A percentile compares a stretch with the other conserved stretches of the same genome.
Conservation (phyloP, 2,888 invertebrate species). For the Camponotus fellah region DNA sequence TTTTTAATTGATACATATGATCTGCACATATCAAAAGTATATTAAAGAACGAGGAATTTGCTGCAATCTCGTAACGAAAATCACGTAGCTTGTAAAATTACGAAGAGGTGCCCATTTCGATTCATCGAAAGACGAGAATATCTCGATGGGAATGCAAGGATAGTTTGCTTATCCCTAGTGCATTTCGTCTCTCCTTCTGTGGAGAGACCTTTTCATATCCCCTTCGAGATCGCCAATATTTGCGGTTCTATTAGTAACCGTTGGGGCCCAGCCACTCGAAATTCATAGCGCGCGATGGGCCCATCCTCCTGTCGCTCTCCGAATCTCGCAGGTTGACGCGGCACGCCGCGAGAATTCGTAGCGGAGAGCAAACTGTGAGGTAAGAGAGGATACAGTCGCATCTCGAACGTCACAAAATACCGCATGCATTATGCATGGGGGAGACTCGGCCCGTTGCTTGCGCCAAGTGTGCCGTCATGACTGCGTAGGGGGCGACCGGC, state of each 20-base stretch:
- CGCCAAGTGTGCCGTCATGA: slow-evolving; percentile 84
- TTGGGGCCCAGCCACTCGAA: slow-evolving; percentile 41
- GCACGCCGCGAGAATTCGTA: slow-evolving; percentile 70
- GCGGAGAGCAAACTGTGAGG: slow-evolving; percentile 25
- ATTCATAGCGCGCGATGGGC: slow-evolving; percentile 40
- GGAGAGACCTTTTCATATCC: slow-evolving; percentile 39
- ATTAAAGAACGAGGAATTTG: neutral
- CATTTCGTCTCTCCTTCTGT: neutral
- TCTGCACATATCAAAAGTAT: neutral
- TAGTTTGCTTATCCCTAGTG: neutral
- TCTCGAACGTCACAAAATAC: slow-evolving; percentile 81
- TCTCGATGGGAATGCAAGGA: neutral
- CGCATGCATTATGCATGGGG: slow-evolving; percentile 83
- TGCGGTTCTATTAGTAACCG: slow-evolving; percentile 75
- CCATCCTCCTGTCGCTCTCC: neutral
- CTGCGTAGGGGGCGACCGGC: slow-evolving; percentile 80
- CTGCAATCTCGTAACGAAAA: neutral
- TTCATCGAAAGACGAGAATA: slow-evolving; percentile 18
- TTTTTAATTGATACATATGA: neutral
- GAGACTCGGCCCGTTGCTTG: slow-evolving; percentile 75
- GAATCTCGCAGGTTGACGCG: slow-evolving; percentile 52
- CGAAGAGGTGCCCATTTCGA: slow-evolving; percentile 2
- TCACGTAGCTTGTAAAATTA: neutral
- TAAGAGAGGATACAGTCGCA: slow-evolving; percentile 61
- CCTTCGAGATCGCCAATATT: slow-evolving; percentile 70